Percentiles rank a stretch among this genome's conserved stretches.
Evolutionary conservation across 37 sponge, comb jelly and placozoan genomes (phyloP).

Genomic region (Tethya wilhelma): DNA sequence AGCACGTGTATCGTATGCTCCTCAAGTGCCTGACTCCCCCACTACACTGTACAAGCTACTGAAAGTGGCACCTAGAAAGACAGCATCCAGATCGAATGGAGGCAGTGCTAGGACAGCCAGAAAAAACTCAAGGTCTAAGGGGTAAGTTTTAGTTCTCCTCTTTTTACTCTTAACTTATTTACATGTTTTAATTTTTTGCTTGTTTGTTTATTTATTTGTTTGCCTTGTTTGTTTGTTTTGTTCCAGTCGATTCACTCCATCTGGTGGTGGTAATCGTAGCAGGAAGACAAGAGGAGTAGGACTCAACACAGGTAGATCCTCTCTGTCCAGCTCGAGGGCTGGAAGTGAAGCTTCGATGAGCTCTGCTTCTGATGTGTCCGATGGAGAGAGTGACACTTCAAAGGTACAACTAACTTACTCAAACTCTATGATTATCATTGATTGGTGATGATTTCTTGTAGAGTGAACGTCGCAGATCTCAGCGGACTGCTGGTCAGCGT

Average conservation of each 20-base stretch:
- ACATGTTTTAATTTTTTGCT: too few relatives aligned
- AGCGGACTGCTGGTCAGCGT: conserved; percentile 75
- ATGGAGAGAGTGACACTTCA: not conserved
- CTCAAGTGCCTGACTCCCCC: conserved; percentile 66
- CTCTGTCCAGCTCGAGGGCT: conserved; percentile 27
- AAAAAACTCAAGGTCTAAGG: too few relatives aligned
- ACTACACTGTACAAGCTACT: conserved; percentile 72
- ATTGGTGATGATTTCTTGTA: not conserved
- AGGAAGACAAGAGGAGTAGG: not conserved
- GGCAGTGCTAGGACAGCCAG: not conserved
- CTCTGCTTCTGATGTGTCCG: conserved; percentile 10
- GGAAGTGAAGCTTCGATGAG: conserved; percentile 29
- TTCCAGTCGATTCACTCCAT: conserved; percentile 20
- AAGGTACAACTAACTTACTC: too few relatives aligned
- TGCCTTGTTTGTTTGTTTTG: too few relatives aligned
- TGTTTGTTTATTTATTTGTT: too few relatives aligned
- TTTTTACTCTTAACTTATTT: too few relatives aligned
- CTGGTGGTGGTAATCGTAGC: conserved; percentile 11
- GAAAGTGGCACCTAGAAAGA: conserved; percentile 61
- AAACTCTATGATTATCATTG: not conserved
- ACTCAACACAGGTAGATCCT: not conserved
- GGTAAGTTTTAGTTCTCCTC: too few relatives aligned
- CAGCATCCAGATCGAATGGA: not conserved
- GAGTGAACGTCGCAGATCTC: conserved; percentile 67
- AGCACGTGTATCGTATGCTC: conserved; percentile 76